Evolutionary conservation across 2,888 invertebrate species (phyloP), one percentile per base, ranked within the genome.

Genomic region (Podotricha telesiphe): DNA sequence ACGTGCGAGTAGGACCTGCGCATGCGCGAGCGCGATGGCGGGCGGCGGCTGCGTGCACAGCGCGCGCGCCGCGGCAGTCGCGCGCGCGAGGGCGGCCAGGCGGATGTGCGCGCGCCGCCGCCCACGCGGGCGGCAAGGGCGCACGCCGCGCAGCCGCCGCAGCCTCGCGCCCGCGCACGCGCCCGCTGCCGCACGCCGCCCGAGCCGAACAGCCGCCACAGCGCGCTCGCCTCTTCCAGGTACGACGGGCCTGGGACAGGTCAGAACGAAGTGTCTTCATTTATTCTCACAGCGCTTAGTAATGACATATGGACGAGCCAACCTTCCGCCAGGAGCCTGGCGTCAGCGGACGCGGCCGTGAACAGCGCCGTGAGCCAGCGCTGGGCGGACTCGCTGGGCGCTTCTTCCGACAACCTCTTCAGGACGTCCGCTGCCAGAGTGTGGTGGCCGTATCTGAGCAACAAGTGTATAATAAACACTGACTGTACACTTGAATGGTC

Each of bases 11-110:
- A 0, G 1, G 1, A 88, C 89, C 85, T 96, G 96, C 0, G 97
- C 97, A 67, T 84, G 82, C 0, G 84, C 82, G 2, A 96, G 95
- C 0, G 98, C 98, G 67, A 98, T 97, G 0, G 98, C 98, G 0
- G 98, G 98, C 48, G 98, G 98, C 37, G 98, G 99, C 69, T 98
- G 97, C 70, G 98, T 97, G 80, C 97, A 97, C 48, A 97, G 93
- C 70, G 96, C 95, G 74, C 94, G 94, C 77, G 97, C 97, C 0
- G 96, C 95, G 56, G 76, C 80, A 0, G 93, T 93, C 17, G 93
- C 84, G 74, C 89, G 82, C 0, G 93, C 93, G 0, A 94, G 80
- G 0, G 94, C 93, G 73, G 96, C 96, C 6, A 98, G 90, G 96
- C 96, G 79, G 95, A 95, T 0, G 96, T 0, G 96, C 95, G 0